phyloP scores from a whole-genome alignment of 2,888 invertebrate species.

The Amphiduros pacificus region DNA sequence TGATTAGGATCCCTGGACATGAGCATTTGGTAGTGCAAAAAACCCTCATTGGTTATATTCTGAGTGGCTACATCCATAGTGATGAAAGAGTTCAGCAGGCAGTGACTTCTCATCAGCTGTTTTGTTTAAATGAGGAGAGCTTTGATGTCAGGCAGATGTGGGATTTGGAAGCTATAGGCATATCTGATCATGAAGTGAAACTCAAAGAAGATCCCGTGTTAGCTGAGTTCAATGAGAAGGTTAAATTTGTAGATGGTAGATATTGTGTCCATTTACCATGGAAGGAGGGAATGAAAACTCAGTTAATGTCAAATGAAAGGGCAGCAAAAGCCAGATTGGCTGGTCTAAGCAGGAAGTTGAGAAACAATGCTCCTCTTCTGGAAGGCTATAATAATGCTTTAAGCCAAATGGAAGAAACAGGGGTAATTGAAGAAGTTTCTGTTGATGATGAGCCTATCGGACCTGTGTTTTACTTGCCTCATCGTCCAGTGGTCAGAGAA shows the following conservation, averaged over 20 bases:
- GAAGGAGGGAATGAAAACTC: too few relatives aligned
- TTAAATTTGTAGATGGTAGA: background rate
- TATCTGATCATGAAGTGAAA: background rate
- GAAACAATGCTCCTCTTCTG: background rate
- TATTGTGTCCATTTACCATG: constrained; percentile 5
- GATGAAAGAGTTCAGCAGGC: too few relatives aligned
- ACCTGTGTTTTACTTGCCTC: constrained; percentile 3
- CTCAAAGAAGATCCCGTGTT: background rate
- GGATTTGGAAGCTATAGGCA: background rate
- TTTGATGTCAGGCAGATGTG: background rate
- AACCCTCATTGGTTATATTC: background rate
- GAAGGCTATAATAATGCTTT: background rate
- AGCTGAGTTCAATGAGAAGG: background rate
- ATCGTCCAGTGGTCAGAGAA: constrained; percentile 2
- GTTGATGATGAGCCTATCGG: too few relatives aligned
- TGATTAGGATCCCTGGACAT: background rate
- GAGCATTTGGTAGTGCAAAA: background rate
- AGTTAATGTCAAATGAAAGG: too few relatives aligned
- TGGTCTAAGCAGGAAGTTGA: too few relatives aligned
- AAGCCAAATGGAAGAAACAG: background rate
- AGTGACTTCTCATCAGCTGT: background rate
- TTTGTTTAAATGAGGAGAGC: background rate
- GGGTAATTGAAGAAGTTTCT: background rate
- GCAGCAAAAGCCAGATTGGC: too few relatives aligned
- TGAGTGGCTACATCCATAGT: background rate